A percentile compares a stretch with the other conserved stretches of the same genome.
Conservation (phyloP, 2,888 invertebrate species). For the Dryocosmus kuriphilus region DNA sequence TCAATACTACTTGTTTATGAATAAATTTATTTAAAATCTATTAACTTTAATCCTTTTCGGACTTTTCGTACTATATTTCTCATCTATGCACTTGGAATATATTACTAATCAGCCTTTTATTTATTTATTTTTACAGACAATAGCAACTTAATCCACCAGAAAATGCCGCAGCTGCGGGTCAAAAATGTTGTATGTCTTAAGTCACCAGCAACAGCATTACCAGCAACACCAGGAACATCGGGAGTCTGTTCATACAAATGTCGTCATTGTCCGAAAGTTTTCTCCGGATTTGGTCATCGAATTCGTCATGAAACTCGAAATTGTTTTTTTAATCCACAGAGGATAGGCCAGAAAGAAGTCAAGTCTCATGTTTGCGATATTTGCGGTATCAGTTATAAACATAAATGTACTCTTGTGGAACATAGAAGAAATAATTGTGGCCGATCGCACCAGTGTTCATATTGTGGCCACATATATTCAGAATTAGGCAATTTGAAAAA, state of each 20-base stretch:
- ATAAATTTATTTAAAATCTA: too few relatives aligned
- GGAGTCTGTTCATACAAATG: neutral
- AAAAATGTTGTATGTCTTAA: neutral
- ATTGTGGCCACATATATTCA: neutral
- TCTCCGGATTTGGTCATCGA: neutral
- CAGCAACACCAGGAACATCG: neutral
- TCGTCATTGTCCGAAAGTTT: neutral
- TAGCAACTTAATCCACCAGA: neutral
- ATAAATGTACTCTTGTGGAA: neutral
- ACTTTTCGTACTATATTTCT: too few relatives aligned
- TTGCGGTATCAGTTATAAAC: neutral
- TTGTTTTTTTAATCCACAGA: conserved; percentile 6
- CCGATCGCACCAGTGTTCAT: neutral
- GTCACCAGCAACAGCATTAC: too few relatives aligned
- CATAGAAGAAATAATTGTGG: neutral
- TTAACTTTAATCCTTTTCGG: too few relatives aligned
- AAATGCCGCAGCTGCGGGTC: neutral
- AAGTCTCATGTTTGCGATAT: neutral
- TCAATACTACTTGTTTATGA: too few relatives aligned
- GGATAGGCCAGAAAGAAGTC: neutral
- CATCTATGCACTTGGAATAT: too few relatives aligned
- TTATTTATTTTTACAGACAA: neutral
- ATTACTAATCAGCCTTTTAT: too few relatives aligned
- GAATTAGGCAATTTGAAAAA: neutral
- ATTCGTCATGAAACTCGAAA: neutral